Percentiles rank a stretch among this genome's conserved stretches.
These are phyloP conservation scores for Pelusios castaneus DNA, from an alignment of 2,113 vertebrate genomes.

Conservation along the genomic window DNA sequence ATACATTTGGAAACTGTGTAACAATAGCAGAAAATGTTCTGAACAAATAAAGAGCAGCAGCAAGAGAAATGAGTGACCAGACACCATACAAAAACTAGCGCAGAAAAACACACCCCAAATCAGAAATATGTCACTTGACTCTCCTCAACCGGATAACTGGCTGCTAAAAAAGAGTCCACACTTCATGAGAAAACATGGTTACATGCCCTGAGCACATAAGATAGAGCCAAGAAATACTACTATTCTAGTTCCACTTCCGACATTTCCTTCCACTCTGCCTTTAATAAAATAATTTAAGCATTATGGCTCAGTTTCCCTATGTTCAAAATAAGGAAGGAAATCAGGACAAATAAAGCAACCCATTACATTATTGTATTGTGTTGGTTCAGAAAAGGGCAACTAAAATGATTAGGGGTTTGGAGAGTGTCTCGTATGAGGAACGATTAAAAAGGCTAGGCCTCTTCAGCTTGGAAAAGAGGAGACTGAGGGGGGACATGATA, in stretches of 20 bases:
- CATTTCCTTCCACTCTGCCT: background rate
- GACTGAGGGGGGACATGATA: no score
- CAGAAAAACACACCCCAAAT: background rate
- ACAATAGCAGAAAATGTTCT: background rate
- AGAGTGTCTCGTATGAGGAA: no score
- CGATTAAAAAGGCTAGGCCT: no score
- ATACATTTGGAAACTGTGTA: background rate
- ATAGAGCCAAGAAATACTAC: background rate
- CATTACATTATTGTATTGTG: background rate
- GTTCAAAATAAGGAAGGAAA: background rate
- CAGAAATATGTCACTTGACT: background rate
- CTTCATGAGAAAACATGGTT: background rate
- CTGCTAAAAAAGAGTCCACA: background rate
- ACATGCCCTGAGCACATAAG: rapidly evolving
- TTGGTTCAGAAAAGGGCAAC: no score
- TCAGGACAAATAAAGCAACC: background rate
- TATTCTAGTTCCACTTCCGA: background rate
- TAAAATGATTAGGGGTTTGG: no score
- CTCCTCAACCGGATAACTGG: background rate
- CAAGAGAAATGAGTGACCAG: background rate
- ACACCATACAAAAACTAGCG: background rate
- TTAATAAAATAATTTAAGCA: background rate
- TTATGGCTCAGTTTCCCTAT: background rate
- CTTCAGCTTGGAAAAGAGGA: no score
- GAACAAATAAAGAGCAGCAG: background rate